These are phyloP conservation scores for Malurus melanocephalus DNA, from an alignment of 2,113 vertebrate species.

Conservation along the genomic window DNA sequence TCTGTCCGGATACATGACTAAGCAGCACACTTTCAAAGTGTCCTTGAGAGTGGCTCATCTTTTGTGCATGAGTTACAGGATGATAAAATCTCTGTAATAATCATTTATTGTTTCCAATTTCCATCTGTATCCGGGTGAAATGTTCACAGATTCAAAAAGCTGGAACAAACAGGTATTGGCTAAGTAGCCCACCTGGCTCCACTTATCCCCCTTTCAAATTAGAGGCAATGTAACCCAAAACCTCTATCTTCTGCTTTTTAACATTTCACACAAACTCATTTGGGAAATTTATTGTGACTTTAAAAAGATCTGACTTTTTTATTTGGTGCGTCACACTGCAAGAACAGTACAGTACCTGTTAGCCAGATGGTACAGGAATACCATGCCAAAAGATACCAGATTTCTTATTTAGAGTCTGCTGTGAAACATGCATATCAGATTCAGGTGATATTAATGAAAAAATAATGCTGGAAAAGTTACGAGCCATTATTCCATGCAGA, in stretches of 20 bases:
- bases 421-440: constrained; percentile 62
- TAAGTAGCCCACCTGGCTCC: constrained; percentile 72
- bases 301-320: constrained; percentile 77
- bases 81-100: constrained; percentile 39
- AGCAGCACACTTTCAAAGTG: constrained; percentile 35
- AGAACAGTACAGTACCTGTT: constrained; percentile 74
- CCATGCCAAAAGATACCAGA: constrained; percentile 69
- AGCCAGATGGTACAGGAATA: constrained; percentile 73
- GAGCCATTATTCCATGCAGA: constrained; percentile 71
- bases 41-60: constrained; percentile 29
- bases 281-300: constrained; percentile 75
- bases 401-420: constrained; percentile 68
- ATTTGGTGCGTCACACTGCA: constrained; percentile 67
- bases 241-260: constrained; percentile 77
- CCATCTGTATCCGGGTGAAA: constrained; percentile 64
- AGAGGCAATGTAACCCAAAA: constrained; percentile 70
- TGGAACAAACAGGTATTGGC: constrained; percentile 44
- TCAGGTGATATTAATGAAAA: constrained; percentile 72
- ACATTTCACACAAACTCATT: constrained; percentile 73
- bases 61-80: not conserved
- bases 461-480: constrained; percentile 71
- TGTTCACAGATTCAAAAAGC: constrained; percentile 70
- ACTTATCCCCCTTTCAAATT: constrained; percentile 72
- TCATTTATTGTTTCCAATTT: constrained; percentile 71
- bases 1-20: constrained; percentile 26